Conservation (phyloP, 2,888 invertebrate genomes). For the Leptopilina myrica region DNA sequence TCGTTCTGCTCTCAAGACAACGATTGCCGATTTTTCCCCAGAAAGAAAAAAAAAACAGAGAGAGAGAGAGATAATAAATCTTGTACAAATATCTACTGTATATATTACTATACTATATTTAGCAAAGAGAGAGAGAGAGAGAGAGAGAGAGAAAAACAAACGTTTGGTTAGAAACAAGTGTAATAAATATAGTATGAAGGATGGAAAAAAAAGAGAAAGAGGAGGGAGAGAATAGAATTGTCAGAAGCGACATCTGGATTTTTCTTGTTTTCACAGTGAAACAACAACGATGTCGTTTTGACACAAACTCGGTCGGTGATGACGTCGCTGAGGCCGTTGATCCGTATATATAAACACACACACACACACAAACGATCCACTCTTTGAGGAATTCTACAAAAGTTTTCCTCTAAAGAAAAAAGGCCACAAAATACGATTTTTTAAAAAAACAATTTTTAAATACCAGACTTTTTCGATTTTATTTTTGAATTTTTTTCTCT, state of each 20-base stretch:
- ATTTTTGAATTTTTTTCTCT: no score
- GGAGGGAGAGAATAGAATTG: not conserved
- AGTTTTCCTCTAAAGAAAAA: no score
- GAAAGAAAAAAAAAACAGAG: not conserved
- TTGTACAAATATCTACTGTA: no score
- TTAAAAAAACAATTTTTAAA: no score
- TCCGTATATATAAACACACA: conserved; percentile 30
- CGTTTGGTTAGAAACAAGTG: not conserved
- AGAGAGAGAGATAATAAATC: not conserved
- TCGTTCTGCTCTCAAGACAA: not conserved
- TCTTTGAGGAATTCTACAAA: not conserved
- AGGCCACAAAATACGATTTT: no score
- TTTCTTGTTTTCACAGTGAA: not conserved
- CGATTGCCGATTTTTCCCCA: not conserved
- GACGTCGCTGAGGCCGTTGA: conserved; percentile 48
- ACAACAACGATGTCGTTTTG: conserved; percentile 18
- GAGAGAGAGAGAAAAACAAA: not conserved
- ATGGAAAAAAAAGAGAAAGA: not conserved
- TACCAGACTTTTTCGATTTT: no score
- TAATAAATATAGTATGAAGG: not conserved
- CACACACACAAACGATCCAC: conserved; percentile 18
- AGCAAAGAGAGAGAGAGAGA: no score
- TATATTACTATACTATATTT: no score
- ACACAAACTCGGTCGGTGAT: conserved; percentile 20
- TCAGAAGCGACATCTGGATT: not conserved